Base-by-base conservation (phyloP, 2,113 vertebrate species). In the Astur gentilis region DNA sequence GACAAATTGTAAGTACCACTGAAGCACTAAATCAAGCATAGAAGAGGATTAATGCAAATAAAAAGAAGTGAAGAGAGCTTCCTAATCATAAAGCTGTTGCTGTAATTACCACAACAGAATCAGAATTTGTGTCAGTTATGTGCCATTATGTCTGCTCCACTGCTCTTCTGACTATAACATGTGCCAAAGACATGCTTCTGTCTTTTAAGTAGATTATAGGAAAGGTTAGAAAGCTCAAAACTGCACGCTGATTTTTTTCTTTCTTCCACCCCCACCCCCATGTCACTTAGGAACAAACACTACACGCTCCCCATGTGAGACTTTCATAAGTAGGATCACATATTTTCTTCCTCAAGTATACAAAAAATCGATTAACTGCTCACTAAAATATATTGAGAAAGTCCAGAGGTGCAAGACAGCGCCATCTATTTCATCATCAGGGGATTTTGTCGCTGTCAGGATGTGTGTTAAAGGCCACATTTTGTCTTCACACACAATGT, bases 391-490 rank as follows among this genome's bases (percentile, higher is more conserved):
- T 29, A 62, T 11, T 44, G 72, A 27, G 57, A 40, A 69, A 52
- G 7, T 67, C 17, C 47, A 47, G 58, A 40, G 49, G 6, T 69
- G 18, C 31, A 44, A 25, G 62, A 21, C 5, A 11, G 5, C 4
- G 8, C 11, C 13, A 61, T 29, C 26, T 52, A 0, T 62, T 92
- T 54, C 23, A 40, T 64, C 20, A 31, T 18, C 23, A 29, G 26
- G 17, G 29, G 23, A 42, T 36, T 83, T 64, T 4, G 4, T 42
- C 62, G 20, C 27, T 83, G 22, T 42, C n/a, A 45, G 58, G 27
- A 16, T 61, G 14, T 52, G 27, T 0, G 0, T 61, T 66, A 16
- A 71, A 71, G 26, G 34, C 26, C 38, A 26, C 1, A 1, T 62
- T 47, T 71, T 42, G 2, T 50, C 42, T 87, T 89, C 45, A 49